Percentiles rank a stretch among this genome's conserved stretches.
Evolutionary conservation across 1,140 invertebrate species (phyloP).

Genomic region (Cotesia chilonis): DNA sequence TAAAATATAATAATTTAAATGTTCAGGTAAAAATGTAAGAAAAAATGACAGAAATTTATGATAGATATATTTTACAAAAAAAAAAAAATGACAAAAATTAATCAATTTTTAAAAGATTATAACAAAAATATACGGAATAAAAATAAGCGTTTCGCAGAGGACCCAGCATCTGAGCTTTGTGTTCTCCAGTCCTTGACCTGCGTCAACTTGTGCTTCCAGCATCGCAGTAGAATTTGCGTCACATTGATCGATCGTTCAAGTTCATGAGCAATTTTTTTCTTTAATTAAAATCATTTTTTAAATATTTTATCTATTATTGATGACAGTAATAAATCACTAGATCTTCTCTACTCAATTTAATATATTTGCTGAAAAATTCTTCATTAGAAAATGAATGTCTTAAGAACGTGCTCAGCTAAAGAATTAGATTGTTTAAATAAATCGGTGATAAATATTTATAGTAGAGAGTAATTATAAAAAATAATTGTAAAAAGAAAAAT

Average conservation of each 20-base stretch:
- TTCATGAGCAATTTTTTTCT: slow-evolving; percentile 26
- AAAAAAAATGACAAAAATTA: too few relatives aligned
- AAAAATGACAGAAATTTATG: too few relatives aligned
- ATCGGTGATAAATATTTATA: too few relatives aligned
- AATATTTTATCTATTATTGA: neutral
- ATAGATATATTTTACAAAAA: too few relatives aligned
- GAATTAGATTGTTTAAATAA: too few relatives aligned
- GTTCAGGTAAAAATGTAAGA: too few relatives aligned
- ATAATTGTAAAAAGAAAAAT: neutral
- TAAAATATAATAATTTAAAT: too few relatives aligned
- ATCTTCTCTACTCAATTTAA: too few relatives aligned
- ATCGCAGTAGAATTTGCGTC: neutral
- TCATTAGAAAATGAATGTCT: too few relatives aligned
- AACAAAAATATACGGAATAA: neutral
- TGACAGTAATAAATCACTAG: neutral
- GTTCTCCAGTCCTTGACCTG: slow-evolving; percentile 30
- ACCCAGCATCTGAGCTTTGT: neutral
- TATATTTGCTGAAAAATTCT: too few relatives aligned
- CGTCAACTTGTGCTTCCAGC: slow-evolving; percentile 20
- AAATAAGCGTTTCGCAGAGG: neutral
- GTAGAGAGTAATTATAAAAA: neutral
- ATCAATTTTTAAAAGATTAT: neutral
- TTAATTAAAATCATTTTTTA: neutral
- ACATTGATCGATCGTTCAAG: slow-evolving; percentile 31
- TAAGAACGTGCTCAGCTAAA: too few relatives aligned